phyloP scores from a whole-genome alignment of 2,888 invertebrate species.

The Megamerina dolium region DNA sequence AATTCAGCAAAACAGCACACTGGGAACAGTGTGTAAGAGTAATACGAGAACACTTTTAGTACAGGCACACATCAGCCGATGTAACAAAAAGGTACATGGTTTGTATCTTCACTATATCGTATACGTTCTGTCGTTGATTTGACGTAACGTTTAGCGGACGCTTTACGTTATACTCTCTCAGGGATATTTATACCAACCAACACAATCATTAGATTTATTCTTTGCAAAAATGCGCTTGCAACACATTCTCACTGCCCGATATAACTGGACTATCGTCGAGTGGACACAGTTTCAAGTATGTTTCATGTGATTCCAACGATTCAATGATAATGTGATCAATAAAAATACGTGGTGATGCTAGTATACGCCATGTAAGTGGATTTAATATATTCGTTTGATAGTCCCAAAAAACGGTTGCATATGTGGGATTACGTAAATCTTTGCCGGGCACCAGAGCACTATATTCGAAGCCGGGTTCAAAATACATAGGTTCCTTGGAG shows the following conservation, averaged over 20 bases:
- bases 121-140: too few relatives aligned
- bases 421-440: conserved; percentile 61
- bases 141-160: too few relatives aligned
- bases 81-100: too few relatives aligned
- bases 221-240: conserved; percentile 36
- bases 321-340: conserved; percentile 66
- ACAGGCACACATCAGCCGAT: too few relatives aligned
- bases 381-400: conserved; percentile 73
- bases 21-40: too few relatives aligned
- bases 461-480: conserved; percentile 64
- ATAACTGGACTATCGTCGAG: conserved; percentile 59
- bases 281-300: conserved; percentile 58
- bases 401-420: conserved; percentile 70
- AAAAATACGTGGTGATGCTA: conserved; percentile 68
- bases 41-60: too few relatives aligned
- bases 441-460: conserved; percentile 63
- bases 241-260: conserved; percentile 52
- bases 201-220: too few relatives aligned
- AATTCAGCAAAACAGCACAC: too few relatives aligned
- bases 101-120: too few relatives aligned
- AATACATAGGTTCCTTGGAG: conserved; percentile 52
- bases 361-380: conserved; percentile 75
- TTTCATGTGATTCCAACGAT: conserved; percentile 61
- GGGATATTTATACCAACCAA: too few relatives aligned
- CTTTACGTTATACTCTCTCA: too few relatives aligned